Evolutionary conservation across 2,797 vertebrate species (phyloP).

Genomic region (Intellagama lesueurii): DNA sequence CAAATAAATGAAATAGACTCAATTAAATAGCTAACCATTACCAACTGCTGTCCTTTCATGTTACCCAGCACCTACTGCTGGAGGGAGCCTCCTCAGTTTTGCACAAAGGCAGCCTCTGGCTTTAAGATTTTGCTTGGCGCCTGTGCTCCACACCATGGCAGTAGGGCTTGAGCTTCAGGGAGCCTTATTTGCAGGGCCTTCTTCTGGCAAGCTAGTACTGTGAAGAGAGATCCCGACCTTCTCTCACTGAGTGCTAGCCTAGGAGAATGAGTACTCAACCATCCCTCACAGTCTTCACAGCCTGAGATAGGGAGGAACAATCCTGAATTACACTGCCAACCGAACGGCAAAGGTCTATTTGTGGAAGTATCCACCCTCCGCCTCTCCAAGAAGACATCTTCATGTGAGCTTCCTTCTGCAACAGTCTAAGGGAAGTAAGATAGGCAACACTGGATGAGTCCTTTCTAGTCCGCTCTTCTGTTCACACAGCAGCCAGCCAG

Average conservation of each 20-base stretch:
- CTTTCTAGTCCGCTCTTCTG: too few species aligned
- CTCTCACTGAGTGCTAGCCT: not conserved
- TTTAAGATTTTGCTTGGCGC: not conserved
- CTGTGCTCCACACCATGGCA: not conserved
- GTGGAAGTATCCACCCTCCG: not conserved
- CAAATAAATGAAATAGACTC: not conserved
- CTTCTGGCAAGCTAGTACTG: not conserved
- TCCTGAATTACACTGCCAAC: accelerated
- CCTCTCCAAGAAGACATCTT: not conserved
- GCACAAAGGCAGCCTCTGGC: too few species aligned
- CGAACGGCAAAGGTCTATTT: not conserved
- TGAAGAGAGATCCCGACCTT: not conserved
- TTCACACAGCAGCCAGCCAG: too few species aligned
- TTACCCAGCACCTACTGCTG: not conserved
- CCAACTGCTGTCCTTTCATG: not conserved
- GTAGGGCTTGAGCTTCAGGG: not conserved
- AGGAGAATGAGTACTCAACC: not conserved
- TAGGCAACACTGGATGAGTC: not conserved
- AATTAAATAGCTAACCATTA: not conserved
- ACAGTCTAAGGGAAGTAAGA: not conserved
- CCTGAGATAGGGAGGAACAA: not conserved
- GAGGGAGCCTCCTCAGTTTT: not conserved
- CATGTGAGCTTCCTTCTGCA: not conserved
- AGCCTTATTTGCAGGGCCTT: not conserved
- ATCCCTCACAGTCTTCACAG: not conserved